A percentile compares a stretch with the other conserved stretches of the same genome.
Evolutionary conservation across 2,888 invertebrate species (phyloP).

Genomic region (Sclerodermus sp.): DNA sequence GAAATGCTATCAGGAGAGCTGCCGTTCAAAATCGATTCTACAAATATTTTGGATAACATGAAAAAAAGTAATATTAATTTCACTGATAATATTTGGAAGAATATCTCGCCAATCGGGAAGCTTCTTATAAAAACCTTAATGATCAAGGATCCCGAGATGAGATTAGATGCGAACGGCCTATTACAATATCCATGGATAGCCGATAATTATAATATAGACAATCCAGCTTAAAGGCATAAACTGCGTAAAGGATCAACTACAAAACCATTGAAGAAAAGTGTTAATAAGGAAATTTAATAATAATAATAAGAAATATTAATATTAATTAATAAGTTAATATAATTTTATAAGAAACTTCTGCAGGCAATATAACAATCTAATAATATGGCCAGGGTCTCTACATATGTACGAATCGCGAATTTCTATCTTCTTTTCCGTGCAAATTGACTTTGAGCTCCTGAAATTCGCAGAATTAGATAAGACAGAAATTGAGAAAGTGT

Average conservation of each 20-base stretch:
- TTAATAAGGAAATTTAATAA: too few species aligned
- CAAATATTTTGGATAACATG: slow-evolving; percentile 79
- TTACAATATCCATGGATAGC: slow-evolving; percentile 70
- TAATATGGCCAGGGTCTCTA: too few species aligned
- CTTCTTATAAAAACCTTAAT: slow-evolving; percentile 74
- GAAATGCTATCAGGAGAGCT: slow-evolving; percentile 85
- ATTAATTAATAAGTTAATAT: too few species aligned
- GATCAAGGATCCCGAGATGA: slow-evolving; percentile 74
- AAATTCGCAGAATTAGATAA: too few species aligned
- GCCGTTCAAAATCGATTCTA: slow-evolving; percentile 76
- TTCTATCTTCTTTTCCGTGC: too few species aligned
- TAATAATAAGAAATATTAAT: too few species aligned
- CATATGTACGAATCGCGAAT: too few species aligned
- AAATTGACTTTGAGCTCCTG: too few species aligned
- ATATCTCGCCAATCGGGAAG: slow-evolving; percentile 75
- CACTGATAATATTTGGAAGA: slow-evolving; percentile 71
- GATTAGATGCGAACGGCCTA: slow-evolving; percentile 72
- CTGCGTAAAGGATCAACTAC: slow-evolving; percentile 63
- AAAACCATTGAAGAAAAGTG: too few species aligned
- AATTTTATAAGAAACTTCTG: too few species aligned
- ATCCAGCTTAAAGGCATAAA: slow-evolving; percentile 70
- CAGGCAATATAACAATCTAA: too few species aligned
- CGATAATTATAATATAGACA: slow-evolving; percentile 57
- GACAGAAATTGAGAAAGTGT: too few species aligned
- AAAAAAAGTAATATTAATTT: slow-evolving; percentile 78